Conservation (phyloP, 2,797 vertebrate genomes). For the Muscicapa striata region DNA sequence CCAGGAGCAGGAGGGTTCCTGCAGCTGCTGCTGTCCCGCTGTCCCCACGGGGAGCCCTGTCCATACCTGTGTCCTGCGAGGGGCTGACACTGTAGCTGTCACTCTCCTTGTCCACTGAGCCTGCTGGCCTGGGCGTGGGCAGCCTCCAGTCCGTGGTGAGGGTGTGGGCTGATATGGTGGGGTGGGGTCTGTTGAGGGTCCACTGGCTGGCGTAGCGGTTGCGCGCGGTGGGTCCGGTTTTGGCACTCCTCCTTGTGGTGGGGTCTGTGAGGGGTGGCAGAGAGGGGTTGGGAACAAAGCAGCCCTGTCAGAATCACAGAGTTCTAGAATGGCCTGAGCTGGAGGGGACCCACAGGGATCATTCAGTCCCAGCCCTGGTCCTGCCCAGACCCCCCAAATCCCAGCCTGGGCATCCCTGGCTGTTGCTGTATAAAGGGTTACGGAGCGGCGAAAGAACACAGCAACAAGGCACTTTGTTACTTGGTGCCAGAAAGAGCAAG, state of each 20-base stretch:
- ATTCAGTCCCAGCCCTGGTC: rapidly evolving
- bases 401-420: not conserved
- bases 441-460: too few relatives aligned
- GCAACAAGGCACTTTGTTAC: too few relatives aligned
- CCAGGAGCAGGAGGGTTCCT: not conserved
- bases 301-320: not conserved
- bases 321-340: not conserved
- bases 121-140: constrained; percentile 90
- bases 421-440: too few relatives aligned
- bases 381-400: too few relatives aligned
- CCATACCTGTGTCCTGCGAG: constrained; percentile 94
- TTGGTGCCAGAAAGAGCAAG: too few relatives aligned
- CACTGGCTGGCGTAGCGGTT: constrained; percentile 98
- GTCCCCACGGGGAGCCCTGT: not conserved
- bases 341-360: not conserved
- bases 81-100: constrained; percentile 99
- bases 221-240: constrained; percentile 91
- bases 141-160: constrained; percentile 98
- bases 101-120: constrained; percentile 97
- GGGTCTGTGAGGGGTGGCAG: constrained; percentile 81
- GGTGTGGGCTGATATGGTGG: constrained; percentile 95
- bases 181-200: constrained; percentile 98
- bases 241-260: constrained; percentile 95
- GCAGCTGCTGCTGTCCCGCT: not conserved
- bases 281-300: not conserved